Conservation (phyloP, 2,797 vertebrate species). For the Eulemur albifrons region DNA sequence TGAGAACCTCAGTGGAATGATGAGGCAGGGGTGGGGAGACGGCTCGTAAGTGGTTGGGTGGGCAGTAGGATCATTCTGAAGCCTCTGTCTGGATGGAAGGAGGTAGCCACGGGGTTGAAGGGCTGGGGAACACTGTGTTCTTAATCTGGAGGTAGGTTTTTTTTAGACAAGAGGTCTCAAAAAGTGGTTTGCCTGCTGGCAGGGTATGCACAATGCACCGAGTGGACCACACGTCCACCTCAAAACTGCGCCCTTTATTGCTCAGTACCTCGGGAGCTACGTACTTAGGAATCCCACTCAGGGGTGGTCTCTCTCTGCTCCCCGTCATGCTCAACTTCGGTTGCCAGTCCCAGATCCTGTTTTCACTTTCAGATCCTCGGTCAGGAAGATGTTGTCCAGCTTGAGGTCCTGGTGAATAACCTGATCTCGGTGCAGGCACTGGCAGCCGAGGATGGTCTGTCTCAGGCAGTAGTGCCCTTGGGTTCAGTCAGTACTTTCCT, state of each 20-base stretch:
- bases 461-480: constrained; percentile 90
- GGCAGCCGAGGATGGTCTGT: constrained; percentile 90
- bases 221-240: constrained; percentile 91
- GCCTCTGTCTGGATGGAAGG: constrained; percentile 91
- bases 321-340: constrained; percentile 90
- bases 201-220: constrained; percentile 84
- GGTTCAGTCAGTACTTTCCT: constrained; percentile 90
- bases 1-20: constrained; percentile 88
- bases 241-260: constrained; percentile 94
- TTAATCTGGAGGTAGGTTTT: constrained; percentile 95
- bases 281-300: constrained; percentile 93
- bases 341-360: constrained; percentile 94
- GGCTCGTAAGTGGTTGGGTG: constrained; percentile 88
- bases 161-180: constrained; percentile 87
- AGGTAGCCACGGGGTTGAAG: constrained; percentile 89
- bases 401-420: constrained; percentile 94
- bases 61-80: constrained; percentile 90
- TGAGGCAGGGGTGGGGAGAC: constrained; percentile 91
- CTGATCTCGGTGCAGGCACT: constrained; percentile 90
- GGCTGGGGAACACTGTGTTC: constrained; percentile 95
- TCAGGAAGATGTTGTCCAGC: constrained; percentile 94
- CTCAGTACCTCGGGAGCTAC: constrained; percentile 91
- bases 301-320: constrained; percentile 92
- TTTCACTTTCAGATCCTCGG: constrained; percentile 90
- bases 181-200: constrained; percentile 70